Base-by-base conservation (phyloP, 2,888 invertebrate species). In the Dynastes maya region DNA sequence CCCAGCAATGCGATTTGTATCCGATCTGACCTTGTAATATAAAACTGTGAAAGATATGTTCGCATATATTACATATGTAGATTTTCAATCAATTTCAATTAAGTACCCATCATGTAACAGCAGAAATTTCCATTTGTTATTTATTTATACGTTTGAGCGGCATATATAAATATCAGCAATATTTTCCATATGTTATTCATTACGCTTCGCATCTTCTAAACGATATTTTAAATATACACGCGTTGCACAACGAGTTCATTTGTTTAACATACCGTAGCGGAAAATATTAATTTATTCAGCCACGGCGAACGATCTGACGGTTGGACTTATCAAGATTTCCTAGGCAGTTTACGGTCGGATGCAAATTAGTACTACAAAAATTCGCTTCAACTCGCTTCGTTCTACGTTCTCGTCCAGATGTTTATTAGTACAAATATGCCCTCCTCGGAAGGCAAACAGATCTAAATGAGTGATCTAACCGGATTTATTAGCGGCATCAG, bases 381-480 rank as follows among this genome's bases (percentile, higher is more conserved):
- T 58, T 70, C 67, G 67, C 49, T 67, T 4, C 16, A 22, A 13
- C 64, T 40, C 16, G 32, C n/a, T 40, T 64, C 37, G 64, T 37
- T 32, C 37, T 40, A 16, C 70, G 70, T n/a, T 53, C 53, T 8
- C 22, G 16, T 9, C 72, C 61, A 58, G 58, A 58, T 58, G 58
- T 81, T 81, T 80, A 78, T 79, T 80, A 82, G 79, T 81, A 81
- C 80, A 81, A 81, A 81, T 82, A 79, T 81, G 78, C 81, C 81
- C 55, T 76, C 76, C 63, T 74, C 78, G 78, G 77, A 63, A 70
- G 71, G 78, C 78, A 68, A 76, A 68, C 75, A 71, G 83, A 85
- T 85, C 85, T 84, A 82, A 84, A 84, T 83, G 83, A 84, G 82
- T 82, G 82, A 85, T 85, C 84, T 83, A 83, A 83, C 82, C 82